Evolutionary conservation across 2,113 vertebrate genomes (phyloP), one percentile per base, ranked within the genome.

Genomic region (Holacanthus passer): DNA sequence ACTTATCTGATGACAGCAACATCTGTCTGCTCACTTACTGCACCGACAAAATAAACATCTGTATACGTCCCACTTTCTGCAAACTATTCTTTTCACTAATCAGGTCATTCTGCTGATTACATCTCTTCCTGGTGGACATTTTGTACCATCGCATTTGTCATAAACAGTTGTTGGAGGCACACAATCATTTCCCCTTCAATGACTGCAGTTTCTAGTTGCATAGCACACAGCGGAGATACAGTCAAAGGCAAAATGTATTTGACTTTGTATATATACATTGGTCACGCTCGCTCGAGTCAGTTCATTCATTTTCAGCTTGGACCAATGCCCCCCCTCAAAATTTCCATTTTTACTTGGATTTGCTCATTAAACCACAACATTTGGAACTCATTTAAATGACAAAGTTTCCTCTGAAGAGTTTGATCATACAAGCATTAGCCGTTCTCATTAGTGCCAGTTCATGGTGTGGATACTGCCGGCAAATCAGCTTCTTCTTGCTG

Each of bases 121-220:
- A 29, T 83, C 65, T 81, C 70, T 43, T 76, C 73, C 50, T 24
- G 53, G 70, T 77, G 75, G 81, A 88, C 60, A 58, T 75, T 78
- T 83, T 84, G 92, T 89, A 92, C 92, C 91, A 89, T 91, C 81
- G 69, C 75, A 67, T 73, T 82, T 79, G 65, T 86, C 78, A 73
- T 41, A 65, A 79, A 68, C 69, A 59, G 82, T 65, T 77, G 48
- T 65, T 37, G 47, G 84, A 91, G 87, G 82, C 78, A 79, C 73
- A 74, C 83, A 64, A 39, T 73, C 78, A 27, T 70, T 64, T 77
- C 20, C 71, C 66, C 63, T 79, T 83, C 60, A 73, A 11, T 77
- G 65, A 82, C 81, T 86, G 83, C 81, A 85, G 66, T 85, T 80
- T 29, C 60, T 29, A 72, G 50, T 91, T 92, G 91, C 92, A 92